phyloP scores from a whole-genome alignment of 2,888 invertebrate species.

The Drosophila colorata region DNA sequence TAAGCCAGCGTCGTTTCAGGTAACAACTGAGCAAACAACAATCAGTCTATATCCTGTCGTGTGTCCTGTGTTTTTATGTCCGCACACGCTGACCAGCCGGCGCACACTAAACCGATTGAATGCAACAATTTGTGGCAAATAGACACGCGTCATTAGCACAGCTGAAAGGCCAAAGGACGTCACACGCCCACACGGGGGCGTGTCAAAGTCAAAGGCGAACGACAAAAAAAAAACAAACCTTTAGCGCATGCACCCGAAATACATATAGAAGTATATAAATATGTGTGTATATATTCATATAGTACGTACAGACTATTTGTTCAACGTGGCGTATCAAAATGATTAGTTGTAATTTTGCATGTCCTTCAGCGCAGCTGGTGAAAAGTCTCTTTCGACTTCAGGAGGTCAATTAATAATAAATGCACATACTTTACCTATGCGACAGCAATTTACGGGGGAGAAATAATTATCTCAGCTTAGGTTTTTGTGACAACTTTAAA shows the following conservation, averaged over 20 bases:
- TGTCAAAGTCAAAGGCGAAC: constrained; percentile 32
- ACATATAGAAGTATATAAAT: neutral
- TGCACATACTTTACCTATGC: constrained; percentile 10
- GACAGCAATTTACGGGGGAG: neutral
- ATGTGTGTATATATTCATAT: neutral
- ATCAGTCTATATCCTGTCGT: constrained; percentile 12
- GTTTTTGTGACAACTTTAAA: neutral
- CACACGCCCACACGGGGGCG: constrained; percentile 6
- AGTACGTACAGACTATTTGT: constrained; percentile 17
- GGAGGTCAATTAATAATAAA: constrained; percentile 44
- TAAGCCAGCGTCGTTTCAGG: neutral
- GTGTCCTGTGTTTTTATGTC: constrained; percentile 35
- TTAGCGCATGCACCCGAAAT: constrained; percentile 11
- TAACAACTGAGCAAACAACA: constrained; percentile 4
- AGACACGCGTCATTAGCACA: constrained; percentile 45
- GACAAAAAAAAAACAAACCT: constrained; percentile 20
- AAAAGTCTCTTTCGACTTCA: constrained; percentile 31
- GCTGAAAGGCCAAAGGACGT: constrained; percentile 30
- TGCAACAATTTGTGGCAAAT: constrained; percentile 68
- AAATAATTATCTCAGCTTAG: too few relatives aligned
- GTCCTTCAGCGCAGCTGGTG: constrained; percentile 68
- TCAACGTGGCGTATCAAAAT: constrained; percentile 25
- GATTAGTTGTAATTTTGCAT: constrained; percentile 28
- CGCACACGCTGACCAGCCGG: constrained; percentile 51
- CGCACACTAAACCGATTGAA: constrained; percentile 55